Percentiles rank a stretch among this genome's conserved stretches.
phyloP scores from a whole-genome alignment of 2,888 invertebrate genomes.

The Agapetus fuscipes region DNA sequence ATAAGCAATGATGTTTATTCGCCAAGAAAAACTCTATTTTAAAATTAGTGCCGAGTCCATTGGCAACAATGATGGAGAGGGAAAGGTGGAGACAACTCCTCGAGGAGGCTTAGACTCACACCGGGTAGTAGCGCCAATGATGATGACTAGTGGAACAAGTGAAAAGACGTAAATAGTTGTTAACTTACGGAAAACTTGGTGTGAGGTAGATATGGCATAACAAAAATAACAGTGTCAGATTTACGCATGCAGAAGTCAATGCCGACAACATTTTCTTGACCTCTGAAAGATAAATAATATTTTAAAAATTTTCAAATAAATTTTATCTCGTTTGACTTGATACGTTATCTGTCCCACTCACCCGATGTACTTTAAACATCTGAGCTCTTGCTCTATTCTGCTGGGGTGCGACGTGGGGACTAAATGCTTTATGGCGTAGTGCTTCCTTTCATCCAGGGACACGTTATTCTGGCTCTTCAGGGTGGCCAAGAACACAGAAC shows the following conservation, averaged over 20 bases:
- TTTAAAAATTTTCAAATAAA: too few relatives aligned
- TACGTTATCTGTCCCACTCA: too few relatives aligned
- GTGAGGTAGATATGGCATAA: conserved; percentile 85
- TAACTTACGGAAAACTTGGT: conserved; percentile 62
- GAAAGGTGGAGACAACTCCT: too few relatives aligned
- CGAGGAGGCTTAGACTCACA: too few relatives aligned
- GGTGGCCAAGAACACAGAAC: conserved; percentile 73
- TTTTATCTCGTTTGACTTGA: too few relatives aligned
- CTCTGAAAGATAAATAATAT: conserved; percentile 52
- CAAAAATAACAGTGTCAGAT: conserved; percentile 71
- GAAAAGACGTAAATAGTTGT: conserved; percentile 26
- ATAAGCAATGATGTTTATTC: too few relatives aligned
- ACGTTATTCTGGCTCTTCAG: conserved; percentile 40
- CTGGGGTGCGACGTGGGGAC: conserved; percentile 80
- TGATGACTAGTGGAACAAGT: too few relatives aligned
- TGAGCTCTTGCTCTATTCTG: conserved; percentile 69
- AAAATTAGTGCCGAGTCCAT: too few relatives aligned
- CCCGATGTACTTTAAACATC: conserved; percentile 71
- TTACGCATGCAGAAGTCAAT: conserved; percentile 68
- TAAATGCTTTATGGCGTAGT: conserved; percentile 78
- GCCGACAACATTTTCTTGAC: conserved; percentile 71
- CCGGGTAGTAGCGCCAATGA: too few relatives aligned
- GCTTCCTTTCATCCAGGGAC: conserved; percentile 38
- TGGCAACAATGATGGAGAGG: too few relatives aligned
- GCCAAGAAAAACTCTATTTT: too few relatives aligned